Conservation (phyloP, 1,140 invertebrate species). For the Pseudomyrmex gracilis region DNA sequence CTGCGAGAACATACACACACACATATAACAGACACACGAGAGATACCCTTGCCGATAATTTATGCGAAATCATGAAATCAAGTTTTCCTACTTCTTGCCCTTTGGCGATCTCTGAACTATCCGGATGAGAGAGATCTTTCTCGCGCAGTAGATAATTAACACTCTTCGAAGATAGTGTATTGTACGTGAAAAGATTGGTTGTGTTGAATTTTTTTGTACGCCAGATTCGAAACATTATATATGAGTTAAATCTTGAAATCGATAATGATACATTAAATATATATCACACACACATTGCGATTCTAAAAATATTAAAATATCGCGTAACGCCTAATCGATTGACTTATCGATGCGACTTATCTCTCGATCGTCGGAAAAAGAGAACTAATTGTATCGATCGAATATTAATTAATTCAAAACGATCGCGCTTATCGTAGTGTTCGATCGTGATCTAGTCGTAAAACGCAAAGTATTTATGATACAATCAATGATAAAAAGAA, state of each 20-base stretch:
- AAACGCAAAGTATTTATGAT: neutral
- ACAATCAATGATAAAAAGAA: neutral
- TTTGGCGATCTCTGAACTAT: slow-evolving; percentile 59
- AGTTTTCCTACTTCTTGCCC: slow-evolving; percentile 77
- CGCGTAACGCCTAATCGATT: too few relatives aligned
- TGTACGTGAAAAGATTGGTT: neutral
- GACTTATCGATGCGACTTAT: too few relatives aligned
- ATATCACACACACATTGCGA: too few relatives aligned
- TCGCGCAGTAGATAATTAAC: slow-evolving; percentile 52
- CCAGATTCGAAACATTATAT: too few relatives aligned
- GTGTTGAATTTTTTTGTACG: neutral
- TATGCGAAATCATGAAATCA: slow-evolving; percentile 80
- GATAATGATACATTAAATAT: too few relatives aligned
- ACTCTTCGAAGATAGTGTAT: slow-evolving; percentile 2
- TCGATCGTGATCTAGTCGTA: neutral
- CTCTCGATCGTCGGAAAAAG: too few relatives aligned
- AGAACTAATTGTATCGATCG: too few relatives aligned
- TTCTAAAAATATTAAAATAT: neutral
- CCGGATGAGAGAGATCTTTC: slow-evolving; percentile 53
- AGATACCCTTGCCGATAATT: slow-evolving; percentile 75
- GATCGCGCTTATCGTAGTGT: too few relatives aligned
- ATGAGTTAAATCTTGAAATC: too few relatives aligned
- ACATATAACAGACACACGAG: too few relatives aligned
- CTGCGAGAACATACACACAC: slow-evolving; percentile 43
- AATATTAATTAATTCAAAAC: too few relatives aligned